phyloP scores from a whole-genome alignment of 2,113 vertebrate genomes.

The Myotis lucifugus region DNA sequence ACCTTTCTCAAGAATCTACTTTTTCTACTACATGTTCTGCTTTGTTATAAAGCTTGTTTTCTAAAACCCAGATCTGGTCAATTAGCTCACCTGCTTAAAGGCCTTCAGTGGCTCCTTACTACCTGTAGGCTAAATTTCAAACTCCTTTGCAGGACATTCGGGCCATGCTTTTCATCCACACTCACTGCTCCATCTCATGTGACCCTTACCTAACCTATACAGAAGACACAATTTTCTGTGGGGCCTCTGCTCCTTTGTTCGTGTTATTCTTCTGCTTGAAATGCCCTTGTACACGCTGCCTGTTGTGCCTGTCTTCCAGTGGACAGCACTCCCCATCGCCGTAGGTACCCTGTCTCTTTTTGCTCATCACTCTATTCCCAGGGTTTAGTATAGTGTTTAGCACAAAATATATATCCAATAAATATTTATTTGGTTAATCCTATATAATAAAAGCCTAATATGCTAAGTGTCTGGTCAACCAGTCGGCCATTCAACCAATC shows the following conservation, averaged over 20 bases:
- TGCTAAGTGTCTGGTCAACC: no score
- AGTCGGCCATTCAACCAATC: no score
- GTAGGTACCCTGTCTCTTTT: not conserved
- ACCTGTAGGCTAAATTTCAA: not conserved
- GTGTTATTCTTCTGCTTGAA: not conserved
- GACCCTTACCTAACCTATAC: not conserved
- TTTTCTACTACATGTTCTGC: not conserved
- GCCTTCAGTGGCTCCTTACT: not conserved
- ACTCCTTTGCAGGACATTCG: not conserved
- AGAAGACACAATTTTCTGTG: not conserved
- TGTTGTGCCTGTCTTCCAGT: not conserved
- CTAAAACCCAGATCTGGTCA: not conserved
- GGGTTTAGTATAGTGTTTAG: not conserved
- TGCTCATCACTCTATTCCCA: not conserved
- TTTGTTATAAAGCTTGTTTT: not conserved
- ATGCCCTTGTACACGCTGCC: no score
- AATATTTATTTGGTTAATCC: not conserved
- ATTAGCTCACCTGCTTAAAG: not conserved
- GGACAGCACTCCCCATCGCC: not conserved
- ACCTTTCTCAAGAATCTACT: not conserved
- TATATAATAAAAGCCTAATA: no score
- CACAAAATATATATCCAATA: not conserved
- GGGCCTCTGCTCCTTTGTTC: not conserved
- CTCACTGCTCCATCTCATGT: accelerated
- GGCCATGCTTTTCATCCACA: not conserved